Evolutionary conservation across 2,113 vertebrate species (phyloP).

Genomic region (Edolisoma coerulescens): DNA sequence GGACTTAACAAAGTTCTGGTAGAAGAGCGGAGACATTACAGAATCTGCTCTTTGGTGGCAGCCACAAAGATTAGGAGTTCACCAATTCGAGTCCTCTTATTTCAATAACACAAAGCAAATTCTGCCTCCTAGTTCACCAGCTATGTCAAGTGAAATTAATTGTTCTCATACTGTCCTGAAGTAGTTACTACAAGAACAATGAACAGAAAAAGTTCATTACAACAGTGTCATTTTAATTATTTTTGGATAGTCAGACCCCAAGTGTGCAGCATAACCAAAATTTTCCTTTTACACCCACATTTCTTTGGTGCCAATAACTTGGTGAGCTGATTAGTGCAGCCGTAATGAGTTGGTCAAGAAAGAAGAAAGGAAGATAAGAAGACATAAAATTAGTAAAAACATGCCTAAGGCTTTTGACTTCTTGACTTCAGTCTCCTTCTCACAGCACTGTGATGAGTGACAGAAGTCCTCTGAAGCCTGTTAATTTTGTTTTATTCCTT

Average conservation of each 20-base stretch:
- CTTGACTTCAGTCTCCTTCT: neutral
- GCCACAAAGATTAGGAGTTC: neutral
- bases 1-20: neutral
- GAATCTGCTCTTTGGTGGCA: neutral
- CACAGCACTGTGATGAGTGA: neutral
- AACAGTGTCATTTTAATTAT: neutral
- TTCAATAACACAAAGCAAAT: neutral
- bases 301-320: neutral
- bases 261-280: neutral
- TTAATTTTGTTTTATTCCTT: conserved; percentile 5
- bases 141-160: neutral
- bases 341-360: neutral
- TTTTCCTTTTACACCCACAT: neutral
- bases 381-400: neutral
- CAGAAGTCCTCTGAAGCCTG: conserved; percentile 12
- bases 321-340: neutral
- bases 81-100: neutral
- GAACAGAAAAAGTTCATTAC: neutral
- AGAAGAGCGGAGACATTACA: neutral
- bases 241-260: neutral
- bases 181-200: neutral
- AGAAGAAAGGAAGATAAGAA: neutral
- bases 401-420: neutral
- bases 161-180: neutral
- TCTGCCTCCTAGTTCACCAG: neutral